These are phyloP conservation scores for Corvus moneduloides DNA, from an alignment of 2,113 vertebrate species.

Conservation along the genomic window DNA sequence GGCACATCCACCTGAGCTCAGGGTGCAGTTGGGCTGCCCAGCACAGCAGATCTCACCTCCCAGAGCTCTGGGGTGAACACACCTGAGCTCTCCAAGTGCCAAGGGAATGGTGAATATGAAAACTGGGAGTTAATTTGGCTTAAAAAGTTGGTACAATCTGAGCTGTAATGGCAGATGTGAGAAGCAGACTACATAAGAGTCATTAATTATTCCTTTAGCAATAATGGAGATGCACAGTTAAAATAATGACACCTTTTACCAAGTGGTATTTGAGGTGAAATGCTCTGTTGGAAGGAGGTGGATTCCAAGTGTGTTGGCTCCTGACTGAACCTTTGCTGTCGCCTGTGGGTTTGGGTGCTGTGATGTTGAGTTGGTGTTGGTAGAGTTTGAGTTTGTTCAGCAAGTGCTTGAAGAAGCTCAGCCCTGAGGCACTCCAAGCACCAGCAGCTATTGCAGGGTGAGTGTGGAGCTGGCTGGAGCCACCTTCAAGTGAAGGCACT, in stretches of 20 bases:
- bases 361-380: not conserved
- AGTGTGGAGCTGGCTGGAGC: not conserved
- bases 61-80: not conserved
- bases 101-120: not conserved
- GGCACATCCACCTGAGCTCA: not conserved
- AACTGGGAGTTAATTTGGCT: not conserved
- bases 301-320: not conserved
- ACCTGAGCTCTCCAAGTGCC: not conserved
- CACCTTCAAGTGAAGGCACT: fast-evolving
- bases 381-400: not conserved
- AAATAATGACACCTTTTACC: not conserved
- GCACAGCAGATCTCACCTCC: not conserved
- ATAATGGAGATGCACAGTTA: not conserved
- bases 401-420: not conserved
- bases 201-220: not conserved
- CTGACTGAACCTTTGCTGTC: not conserved
- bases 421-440: not conserved
- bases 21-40: not conserved
- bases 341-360: not conserved
- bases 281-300: not conserved
- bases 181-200: not conserved
- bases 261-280: not conserved
- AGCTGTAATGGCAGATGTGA: not conserved
- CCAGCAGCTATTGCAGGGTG: not conserved
- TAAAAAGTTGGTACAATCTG: not conserved